Base-by-base conservation (phyloP, 1,140 invertebrate genomes). In the Diplogasteroides magnus region DNA sequence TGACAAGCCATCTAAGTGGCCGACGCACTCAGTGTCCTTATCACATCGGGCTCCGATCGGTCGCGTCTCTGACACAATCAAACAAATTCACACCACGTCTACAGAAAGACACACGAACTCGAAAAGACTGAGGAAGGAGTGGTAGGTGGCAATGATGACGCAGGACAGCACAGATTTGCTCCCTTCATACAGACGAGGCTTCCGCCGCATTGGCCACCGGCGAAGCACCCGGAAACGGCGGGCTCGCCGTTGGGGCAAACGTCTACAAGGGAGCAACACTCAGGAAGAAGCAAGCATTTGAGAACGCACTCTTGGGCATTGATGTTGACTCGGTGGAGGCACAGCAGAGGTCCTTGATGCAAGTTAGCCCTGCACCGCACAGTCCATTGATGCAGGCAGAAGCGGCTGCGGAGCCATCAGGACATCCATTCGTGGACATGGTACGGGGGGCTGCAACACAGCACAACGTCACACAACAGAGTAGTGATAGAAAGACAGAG, bases 371-470 rank as follows among this genome's bases (percentile, higher is more conserved):
- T 26, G 68, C 59, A 31, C 74, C 71, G 57, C 74, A 75, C 31
- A 74, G 69, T 25, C 74, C 74, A 48, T 75, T 75, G 56, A 75
- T 72, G 64, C 74, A 75, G 15, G 61, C 69, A 64, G 72, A 64
- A 48, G 56, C 62, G 23, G 71, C 68, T 23, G 55, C 26, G n/a
- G 74, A 62, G 28, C 74, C 71, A 60, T 70, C 74, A 26, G 64
- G 61, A 61, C 74, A 75, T 28, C 61, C 56, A 48, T 19, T 19
- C 6, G 31, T 58, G 29, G 27, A 63, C 19, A n/a, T 37, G 48
- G 57, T 60, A 63, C 37, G 62, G 61, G 37, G 65, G 28, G 67
- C 65, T 56, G 67, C 28, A 62, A 32, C 57, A 55, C 58, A 58
- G 56, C 57, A 31, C 32, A 60, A 31, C 37, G 60, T 56, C 58